Evolutionary conservation across 2,113 vertebrate species (phyloP).

Genomic region (Tretioscincus oriximinensis): DNA sequence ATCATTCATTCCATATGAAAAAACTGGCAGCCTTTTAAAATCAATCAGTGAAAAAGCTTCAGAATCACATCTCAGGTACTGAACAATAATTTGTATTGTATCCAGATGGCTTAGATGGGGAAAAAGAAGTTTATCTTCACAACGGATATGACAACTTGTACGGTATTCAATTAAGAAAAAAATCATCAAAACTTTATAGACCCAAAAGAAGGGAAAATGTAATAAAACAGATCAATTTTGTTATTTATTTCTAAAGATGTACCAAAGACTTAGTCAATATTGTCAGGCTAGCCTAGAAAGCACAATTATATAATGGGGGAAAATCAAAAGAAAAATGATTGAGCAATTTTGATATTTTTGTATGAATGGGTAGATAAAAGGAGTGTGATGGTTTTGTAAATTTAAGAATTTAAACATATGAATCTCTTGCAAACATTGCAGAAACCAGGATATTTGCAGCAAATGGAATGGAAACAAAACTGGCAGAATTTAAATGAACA

Average conservation of each 20-base stretch:
- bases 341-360: neutral
- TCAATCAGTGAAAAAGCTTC: neutral
- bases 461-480: too few species aligned
- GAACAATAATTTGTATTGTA: neutral
- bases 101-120: neutral
- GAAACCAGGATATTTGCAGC: neutral
- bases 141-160: neutral
- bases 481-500: too few species aligned
- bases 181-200: neutral
- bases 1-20: neutral
- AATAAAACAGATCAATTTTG: neutral
- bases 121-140: neutral
- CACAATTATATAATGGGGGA: neutral
- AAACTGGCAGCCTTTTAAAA: neutral
- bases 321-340: neutral
- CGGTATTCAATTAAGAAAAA: neutral
- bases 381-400: neutral
- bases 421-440: neutral
- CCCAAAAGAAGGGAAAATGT: neutral
- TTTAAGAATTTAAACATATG: neutral
- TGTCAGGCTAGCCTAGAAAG: neutral
- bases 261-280: neutral
- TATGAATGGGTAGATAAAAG: neutral
- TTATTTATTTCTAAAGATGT: neutral
- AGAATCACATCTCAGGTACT: neutral